Evolutionary conservation across 2,113 vertebrate species (phyloP).

Genomic region (Muntiacus muntjak): DNA sequence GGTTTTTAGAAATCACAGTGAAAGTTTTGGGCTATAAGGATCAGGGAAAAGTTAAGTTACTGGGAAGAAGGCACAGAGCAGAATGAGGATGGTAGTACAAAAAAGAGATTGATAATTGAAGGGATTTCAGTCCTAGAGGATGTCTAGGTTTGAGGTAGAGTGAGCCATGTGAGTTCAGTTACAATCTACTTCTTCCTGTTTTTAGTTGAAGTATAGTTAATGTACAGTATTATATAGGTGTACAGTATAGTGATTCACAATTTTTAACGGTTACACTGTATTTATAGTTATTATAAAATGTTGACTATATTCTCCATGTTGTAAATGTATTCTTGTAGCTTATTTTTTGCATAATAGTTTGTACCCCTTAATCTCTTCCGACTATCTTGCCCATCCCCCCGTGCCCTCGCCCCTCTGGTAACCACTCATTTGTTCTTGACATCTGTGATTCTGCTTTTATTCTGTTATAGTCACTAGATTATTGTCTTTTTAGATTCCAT

Average conservation of each 20-base stretch:
- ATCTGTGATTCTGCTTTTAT: not conserved
- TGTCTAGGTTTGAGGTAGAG: not conserved
- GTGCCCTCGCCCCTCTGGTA: not conserved
- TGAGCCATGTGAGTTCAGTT: not conserved
- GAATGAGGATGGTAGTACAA: not conserved
- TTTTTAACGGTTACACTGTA: not conserved
- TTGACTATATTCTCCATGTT: too few relatives aligned
- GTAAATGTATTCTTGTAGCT: not conserved
- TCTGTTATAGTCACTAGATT: not conserved
- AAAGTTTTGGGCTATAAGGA: not conserved
- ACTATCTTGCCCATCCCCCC: not conserved
- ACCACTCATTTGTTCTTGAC: not conserved
- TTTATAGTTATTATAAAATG: not conserved
- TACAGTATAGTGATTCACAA: not conserved
- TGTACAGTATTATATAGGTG: not conserved
- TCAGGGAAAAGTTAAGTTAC: not conserved
- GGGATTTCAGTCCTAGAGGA: not conserved
- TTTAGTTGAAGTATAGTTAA: not conserved
- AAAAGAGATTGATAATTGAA: not conserved
- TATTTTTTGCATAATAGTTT: not conserved
- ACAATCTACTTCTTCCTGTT: not conserved
- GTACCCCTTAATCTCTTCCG: not conserved
- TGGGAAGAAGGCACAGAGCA: not conserved
- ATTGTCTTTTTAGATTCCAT: not conserved
- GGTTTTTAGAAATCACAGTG: not conserved